phyloP scores from a whole-genome alignment of 2,888 invertebrate genomes.

The Netelia fuscicornis region DNA sequence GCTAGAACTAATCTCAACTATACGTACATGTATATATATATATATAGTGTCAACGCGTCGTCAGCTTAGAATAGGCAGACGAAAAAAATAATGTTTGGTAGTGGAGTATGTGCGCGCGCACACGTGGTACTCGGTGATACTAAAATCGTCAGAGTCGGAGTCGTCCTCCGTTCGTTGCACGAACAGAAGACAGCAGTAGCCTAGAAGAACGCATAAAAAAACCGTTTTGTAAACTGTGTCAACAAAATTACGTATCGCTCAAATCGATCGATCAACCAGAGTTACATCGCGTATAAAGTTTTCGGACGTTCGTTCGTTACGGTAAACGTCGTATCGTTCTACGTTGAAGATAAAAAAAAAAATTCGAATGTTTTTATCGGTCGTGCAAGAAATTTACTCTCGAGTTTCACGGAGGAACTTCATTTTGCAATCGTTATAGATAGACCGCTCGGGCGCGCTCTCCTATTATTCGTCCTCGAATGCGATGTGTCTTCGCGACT shows the following conservation, averaged over 20 bases:
- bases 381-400: too few species aligned
- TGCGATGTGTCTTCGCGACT: too few species aligned
- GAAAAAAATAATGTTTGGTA: too few species aligned
- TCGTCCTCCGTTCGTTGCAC: background rate
- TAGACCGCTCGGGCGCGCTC: too few species aligned
- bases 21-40: too few species aligned
- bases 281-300: background rate
- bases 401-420: too few species aligned
- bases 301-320: background rate
- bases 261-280: background rate
- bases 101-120: background rate
- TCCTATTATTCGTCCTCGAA: too few species aligned
- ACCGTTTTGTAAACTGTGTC: conserved; percentile 1
- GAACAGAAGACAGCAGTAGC: conserved; percentile 1
- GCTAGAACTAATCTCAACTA: too few species aligned
- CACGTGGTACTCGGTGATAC: background rate
- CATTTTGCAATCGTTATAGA: too few species aligned
- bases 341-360: background rate
- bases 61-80: too few species aligned
- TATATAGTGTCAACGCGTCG: too few species aligned
- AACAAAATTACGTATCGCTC: background rate
- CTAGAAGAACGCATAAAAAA: background rate
- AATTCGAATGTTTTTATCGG: background rate
- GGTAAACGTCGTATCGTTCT: background rate
- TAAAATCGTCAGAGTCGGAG: background rate